phyloP scores from a whole-genome alignment of 2,113 vertebrate species.

The Apeltes quadracus region DNA sequence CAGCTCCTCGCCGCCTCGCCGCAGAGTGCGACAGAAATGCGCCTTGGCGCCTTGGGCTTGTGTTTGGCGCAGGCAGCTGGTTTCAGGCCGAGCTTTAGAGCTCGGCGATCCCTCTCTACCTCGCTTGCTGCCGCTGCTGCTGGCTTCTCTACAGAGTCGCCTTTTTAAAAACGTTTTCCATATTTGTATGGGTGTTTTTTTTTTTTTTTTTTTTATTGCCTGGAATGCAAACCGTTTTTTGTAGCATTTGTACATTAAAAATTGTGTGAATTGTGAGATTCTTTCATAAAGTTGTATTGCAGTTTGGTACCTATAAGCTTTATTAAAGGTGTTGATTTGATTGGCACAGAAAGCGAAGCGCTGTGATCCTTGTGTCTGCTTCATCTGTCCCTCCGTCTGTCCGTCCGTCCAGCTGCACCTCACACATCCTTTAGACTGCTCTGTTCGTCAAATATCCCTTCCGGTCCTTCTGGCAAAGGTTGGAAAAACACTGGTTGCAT shows the following conservation, averaged over 20 bases:
- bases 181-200: slow-evolving; percentile 70
- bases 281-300: slow-evolving; percentile 92
- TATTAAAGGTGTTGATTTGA: slow-evolving; percentile 97
- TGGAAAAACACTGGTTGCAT: slow-evolving; percentile 10
- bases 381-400: slow-evolving; percentile 83
- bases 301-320: slow-evolving; percentile 91
- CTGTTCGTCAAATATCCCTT: slow-evolving; percentile 95
- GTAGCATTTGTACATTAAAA: slow-evolving; percentile 86
- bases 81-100: slow-evolving; percentile 74
- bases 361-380: slow-evolving; percentile 98
- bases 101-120: slow-evolving; percentile 74
- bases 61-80: slow-evolving; percentile 62
- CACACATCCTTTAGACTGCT: slow-evolving; percentile 81
- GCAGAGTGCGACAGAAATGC: slow-evolving; percentile 36
- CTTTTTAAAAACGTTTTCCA: slow-evolving; percentile 76
- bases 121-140: slow-evolving; percentile 62
- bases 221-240: slow-evolving; percentile 78
- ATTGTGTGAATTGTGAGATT: slow-evolving; percentile 88
- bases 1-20: slow-evolving; percentile 31
- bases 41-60: slow-evolving; percentile 52
- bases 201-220: slow-evolving; percentile 62
- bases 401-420: slow-evolving; percentile 78
- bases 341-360: slow-evolving; percentile 90
- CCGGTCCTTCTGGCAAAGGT: slow-evolving; percentile 8
- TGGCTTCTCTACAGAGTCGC: slow-evolving; percentile 81